Base-by-base conservation (phyloP, 1,140 invertebrate genomes). In the Drosophila biarmipes region DNA sequence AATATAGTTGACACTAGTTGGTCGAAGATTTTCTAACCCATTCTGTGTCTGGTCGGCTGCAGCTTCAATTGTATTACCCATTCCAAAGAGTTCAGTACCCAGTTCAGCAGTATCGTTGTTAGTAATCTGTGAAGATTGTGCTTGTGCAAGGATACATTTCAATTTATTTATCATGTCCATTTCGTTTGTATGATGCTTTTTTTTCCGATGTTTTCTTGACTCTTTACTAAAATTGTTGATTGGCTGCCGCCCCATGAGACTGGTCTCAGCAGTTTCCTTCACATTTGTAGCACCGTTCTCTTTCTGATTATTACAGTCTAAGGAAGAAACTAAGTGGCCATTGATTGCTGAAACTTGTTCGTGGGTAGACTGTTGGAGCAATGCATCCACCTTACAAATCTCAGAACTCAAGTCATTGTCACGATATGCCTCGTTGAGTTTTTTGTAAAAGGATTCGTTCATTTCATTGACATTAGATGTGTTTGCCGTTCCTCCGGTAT, bases 361-460 rank as follows among this genome's bases (percentile, higher is more conserved):
- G 4, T 73, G 66, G 17, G 69, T 37, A 2, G 73, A 73, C 34
- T 91, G 68, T 19, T 89, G 69, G 6, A 91, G 37, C 7, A 90
- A 48, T 1, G 55, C 71, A 34, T 91, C 90, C 12, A 91, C 53
- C 31, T 90, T 90, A 4, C 59, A 67, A 38, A 92, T 91, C 51
- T 92, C 91, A 1, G 75, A 49, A 14, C 49, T 72, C 27, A 91
- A 40, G 34, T 75, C 92, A 90, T 97, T 96, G 75, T 97, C 96
- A 38, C 96, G 93, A 92, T 97, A 97, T 21, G 96, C 96, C 90
- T 96, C 96, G 92, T 98, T 97, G 17, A 98, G 93, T 90, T 96
- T 97, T 73, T 96, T 94, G 91, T 98, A 98, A 92, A 97, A 98
- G 11, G 96, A 96, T 92, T 98, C 97, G 90, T 97, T 96, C 5